phyloP scores from a whole-genome alignment of 2,113 vertebrate genomes.

The Pomatostomus ruficeps region DNA sequence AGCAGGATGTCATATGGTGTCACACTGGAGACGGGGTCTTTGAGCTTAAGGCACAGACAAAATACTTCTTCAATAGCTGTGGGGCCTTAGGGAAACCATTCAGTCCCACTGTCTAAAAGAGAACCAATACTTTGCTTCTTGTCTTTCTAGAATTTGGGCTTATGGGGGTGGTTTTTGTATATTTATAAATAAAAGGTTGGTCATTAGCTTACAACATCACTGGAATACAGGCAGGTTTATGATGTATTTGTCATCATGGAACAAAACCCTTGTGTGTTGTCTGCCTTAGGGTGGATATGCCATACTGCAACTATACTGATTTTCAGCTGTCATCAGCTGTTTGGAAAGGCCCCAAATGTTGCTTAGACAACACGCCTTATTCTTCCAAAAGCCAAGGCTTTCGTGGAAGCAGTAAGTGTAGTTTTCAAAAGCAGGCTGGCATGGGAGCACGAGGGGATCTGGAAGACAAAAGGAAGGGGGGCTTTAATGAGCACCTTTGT shows the following conservation, averaged over 20 bases:
- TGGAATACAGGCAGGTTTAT: neutral
- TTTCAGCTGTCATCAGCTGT: neutral
- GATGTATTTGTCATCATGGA: neutral
- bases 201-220: neutral
- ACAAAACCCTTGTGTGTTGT: neutral
- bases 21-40: fast-evolving
- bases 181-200: neutral
- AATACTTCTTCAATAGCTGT: neutral
- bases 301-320: neutral
- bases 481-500: neutral
- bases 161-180: fast-evolving
- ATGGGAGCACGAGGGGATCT: neutral
- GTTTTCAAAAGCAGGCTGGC: neutral
- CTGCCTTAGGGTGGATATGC: neutral
- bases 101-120: neutral
- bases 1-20: neutral
- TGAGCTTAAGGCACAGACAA: neutral
- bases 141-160: neutral
- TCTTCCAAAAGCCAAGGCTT: neutral
- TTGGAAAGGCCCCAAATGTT: neutral
- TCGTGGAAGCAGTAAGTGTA: neutral
- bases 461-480: neutral
- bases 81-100: neutral
- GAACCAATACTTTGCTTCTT: neutral
- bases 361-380: neutral